Evolutionary conservation across 2,113 vertebrate species (phyloP).

Genomic region (Pseudopodoces humilis): DNA sequence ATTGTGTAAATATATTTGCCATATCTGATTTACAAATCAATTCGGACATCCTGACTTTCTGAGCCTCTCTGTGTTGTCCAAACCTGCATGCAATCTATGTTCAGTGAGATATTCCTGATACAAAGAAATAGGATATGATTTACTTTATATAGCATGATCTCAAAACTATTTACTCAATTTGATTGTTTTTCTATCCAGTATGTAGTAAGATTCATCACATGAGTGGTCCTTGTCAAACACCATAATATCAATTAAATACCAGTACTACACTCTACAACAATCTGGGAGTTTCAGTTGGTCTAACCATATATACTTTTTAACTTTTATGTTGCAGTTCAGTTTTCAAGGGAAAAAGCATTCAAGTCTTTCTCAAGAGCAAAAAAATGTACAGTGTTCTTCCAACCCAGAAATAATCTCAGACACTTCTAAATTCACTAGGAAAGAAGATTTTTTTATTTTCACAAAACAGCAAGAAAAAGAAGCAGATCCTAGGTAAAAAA

Average conservation of each 20-base stretch:
- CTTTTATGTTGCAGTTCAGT: constrained; percentile 36
- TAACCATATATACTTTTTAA: neutral
- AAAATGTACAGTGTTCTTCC: constrained; percentile 1
- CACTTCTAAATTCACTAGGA: constrained; percentile 24
- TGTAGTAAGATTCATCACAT: neutral
- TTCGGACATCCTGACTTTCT: neutral
- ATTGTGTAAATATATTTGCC: neutral
- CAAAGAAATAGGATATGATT: neutral
- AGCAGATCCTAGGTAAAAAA: constrained; percentile 66
- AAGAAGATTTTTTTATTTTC: constrained; percentile 68
- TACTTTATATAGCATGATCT: neutral
- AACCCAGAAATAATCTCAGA: constrained; percentile 8
- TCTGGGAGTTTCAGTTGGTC: neutral
- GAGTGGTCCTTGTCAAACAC: neutral
- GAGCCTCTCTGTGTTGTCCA: neutral
- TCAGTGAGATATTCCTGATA: neutral
- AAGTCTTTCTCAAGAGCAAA: constrained; percentile 44
- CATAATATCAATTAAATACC: neutral
- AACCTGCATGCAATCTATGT: neutral
- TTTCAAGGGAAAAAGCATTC: constrained; percentile 46
- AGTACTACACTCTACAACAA: neutral
- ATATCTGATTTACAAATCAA: neutral
- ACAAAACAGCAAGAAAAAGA: constrained; percentile 36
- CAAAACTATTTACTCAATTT: neutral
- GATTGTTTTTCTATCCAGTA: neutral